Evolutionary conservation across 2,888 invertebrate species (phyloP).

Genomic region (Tyria jacobaeae): DNA sequence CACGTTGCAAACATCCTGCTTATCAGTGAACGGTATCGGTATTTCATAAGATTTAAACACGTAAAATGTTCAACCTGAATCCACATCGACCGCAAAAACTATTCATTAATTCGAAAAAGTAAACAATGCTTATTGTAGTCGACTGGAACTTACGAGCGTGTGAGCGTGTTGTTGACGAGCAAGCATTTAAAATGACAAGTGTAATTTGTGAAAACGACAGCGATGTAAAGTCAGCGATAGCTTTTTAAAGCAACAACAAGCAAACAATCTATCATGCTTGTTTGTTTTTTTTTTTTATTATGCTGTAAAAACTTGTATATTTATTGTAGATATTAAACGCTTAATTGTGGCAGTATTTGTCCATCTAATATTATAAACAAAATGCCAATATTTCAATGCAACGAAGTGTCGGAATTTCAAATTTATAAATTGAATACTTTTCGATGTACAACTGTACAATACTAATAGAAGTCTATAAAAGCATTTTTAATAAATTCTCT

Average conservation of each 20-base stretch:
- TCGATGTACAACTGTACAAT: too few species aligned
- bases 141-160: neutral
- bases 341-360: too few species aligned
- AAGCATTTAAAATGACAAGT: neutral
- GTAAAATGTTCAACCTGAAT: conserved; percentile 9
- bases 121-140: conserved; percentile 6
- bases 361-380: too few species aligned
- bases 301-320: too few species aligned
- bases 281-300: too few species aligned
- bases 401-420: neutral
- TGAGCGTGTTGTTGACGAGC: neutral
- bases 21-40: conserved; percentile 6
- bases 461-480: neutral
- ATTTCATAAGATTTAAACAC: conserved; percentile 8
- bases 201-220: neutral
- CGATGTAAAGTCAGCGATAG: too few species aligned
- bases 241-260: neutral
- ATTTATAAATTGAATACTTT: neutral
- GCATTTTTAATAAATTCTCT: neutral
- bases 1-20: conserved; percentile 38
- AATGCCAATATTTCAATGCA: too few species aligned
- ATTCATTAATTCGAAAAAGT: conserved; percentile 11
- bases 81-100: conserved; percentile 27
- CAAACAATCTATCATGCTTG: too few species aligned
- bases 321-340: too few species aligned